phyloP scores from a whole-genome alignment of 1,140 invertebrate species.

The Paraescarpia echinospica region DNA sequence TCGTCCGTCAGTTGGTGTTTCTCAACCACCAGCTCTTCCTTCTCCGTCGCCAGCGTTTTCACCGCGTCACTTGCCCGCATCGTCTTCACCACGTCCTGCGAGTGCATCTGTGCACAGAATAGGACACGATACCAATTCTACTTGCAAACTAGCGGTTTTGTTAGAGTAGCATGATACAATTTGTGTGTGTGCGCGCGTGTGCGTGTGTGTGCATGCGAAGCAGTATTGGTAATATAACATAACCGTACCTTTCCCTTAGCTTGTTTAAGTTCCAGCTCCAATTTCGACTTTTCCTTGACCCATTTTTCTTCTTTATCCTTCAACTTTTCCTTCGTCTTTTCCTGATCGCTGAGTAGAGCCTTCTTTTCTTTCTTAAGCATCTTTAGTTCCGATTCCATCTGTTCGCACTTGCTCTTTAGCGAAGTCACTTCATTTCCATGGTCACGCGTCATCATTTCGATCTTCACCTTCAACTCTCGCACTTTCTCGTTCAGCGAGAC shows the following conservation, averaged over 20 bases:
- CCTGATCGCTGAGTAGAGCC: not conserved
- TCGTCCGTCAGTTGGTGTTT: slow-evolving; percentile 31
- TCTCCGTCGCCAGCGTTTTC: slow-evolving; percentile 26
- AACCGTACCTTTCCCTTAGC: slow-evolving; percentile 15
- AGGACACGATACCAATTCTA: not conserved
- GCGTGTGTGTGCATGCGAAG: not conserved
- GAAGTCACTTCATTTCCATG: not conserved
- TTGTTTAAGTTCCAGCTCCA: slow-evolving; percentile 28
- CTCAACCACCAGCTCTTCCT: slow-evolving; percentile 30
- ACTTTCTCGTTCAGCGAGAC: slow-evolving; percentile 27
- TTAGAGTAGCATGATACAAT: not conserved
- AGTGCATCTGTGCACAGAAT: not conserved
- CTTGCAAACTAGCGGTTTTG: not conserved
- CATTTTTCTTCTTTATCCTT: slow-evolving; percentile 24
- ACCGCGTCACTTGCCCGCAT: slow-evolving; percentile 26
- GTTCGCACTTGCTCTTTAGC: not conserved
- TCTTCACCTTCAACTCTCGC: slow-evolving; percentile 19
- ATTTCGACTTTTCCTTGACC: slow-evolving; percentile 23
- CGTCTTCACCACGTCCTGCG: slow-evolving; percentile 9
- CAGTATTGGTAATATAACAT: too few relatives aligned
- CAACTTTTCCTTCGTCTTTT: slow-evolving; percentile 23
- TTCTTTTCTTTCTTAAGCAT: slow-evolving; percentile 18
- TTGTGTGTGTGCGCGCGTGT: not conserved
- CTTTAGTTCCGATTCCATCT: not conserved
- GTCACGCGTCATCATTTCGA: slow-evolving; percentile 14